Evolutionary conservation across 2,797 vertebrate species (phyloP).

Genomic region (Gambusia yucatana): DNA sequence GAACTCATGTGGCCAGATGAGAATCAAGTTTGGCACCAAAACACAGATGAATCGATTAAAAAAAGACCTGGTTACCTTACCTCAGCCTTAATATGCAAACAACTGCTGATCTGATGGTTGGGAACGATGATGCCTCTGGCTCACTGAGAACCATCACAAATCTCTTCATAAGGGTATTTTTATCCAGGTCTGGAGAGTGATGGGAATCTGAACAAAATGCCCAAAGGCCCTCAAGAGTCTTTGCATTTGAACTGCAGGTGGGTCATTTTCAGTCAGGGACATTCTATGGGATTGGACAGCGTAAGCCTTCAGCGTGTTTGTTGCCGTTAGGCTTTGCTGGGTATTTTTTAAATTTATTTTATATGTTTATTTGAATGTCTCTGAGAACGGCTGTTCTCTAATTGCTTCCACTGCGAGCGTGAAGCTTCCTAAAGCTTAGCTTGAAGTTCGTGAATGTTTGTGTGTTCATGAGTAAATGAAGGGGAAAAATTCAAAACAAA

Average conservation of each 20-base stretch:
- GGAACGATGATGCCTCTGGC: slow-evolving; percentile 28
- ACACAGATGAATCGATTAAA: slow-evolving; percentile 47
- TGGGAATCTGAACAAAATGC: slow-evolving; percentile 27
- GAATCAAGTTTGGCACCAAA: slow-evolving; percentile 49
- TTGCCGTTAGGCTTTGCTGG: slow-evolving; percentile 46
- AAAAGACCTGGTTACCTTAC: slow-evolving; percentile 25
- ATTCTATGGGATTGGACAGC: not conserved
- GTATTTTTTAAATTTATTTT: slow-evolving; percentile 17
- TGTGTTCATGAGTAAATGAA: slow-evolving; percentile 45
- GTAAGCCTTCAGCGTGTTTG: slow-evolving; percentile 13
- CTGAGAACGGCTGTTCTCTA: slow-evolving; percentile 64
- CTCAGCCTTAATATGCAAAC: slow-evolving; percentile 10
- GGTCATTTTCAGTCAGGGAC: slow-evolving; percentile 39
- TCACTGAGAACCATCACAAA: slow-evolving; percentile 39
- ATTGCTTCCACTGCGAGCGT: slow-evolving; percentile 67
- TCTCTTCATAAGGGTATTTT: slow-evolving; percentile 24
- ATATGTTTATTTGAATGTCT: slow-evolving; percentile 37
- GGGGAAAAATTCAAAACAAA: slow-evolving; percentile 24
- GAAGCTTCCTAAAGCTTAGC: slow-evolving; percentile 61
- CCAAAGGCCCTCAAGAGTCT: slow-evolving; percentile 27
- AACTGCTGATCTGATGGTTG: slow-evolving; percentile 18
- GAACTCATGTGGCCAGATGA: slow-evolving; percentile 30
- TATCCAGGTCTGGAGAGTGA: slow-evolving; percentile 4
- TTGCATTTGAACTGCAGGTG: slow-evolving; percentile 21
- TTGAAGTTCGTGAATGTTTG: slow-evolving; percentile 41